phyloP scores from a whole-genome alignment of 2,888 invertebrate genomes.

The Salpingus planirostris region DNA sequence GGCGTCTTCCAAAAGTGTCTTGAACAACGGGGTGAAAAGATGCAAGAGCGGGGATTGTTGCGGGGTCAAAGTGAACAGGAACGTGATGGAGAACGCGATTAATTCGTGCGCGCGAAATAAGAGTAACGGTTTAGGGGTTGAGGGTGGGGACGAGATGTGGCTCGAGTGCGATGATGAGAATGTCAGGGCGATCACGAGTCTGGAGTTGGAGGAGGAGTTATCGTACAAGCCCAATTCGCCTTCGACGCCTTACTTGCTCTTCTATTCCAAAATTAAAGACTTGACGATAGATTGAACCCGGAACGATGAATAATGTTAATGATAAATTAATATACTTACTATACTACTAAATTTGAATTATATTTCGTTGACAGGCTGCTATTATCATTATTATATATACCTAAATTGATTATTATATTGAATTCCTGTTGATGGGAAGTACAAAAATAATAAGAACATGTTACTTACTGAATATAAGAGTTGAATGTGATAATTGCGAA shows the following conservation, averaged over 20 bases:
- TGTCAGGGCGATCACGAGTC: constrained; percentile 65
- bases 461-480: no score
- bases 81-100: constrained; percentile 32
- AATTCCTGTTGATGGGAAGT: no score
- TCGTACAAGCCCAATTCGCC: constrained; percentile 66
- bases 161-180: constrained; percentile 84
- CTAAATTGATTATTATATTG: no score
- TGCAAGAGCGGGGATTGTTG: constrained; percentile 53
- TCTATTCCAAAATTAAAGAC: constrained; percentile 51
- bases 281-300: constrained; percentile 14
- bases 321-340: no score
- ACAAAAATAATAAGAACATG: no score
- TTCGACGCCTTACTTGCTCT: constrained; percentile 78
- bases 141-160: constrained; percentile 52
- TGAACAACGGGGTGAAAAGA: constrained; percentile 30
- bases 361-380: no score
- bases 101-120: constrained; percentile 27
- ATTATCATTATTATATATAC: no score
- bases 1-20: constrained; percentile 20
- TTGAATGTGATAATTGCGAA: no score
- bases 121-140: constrained; percentile 27
- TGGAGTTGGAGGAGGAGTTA: constrained; percentile 70
- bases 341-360: no score
- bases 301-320: neutral
- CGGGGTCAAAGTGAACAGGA: constrained; percentile 45